phyloP scores from a whole-genome alignment of 2,797 vertebrate genomes.

The Brotogeris chrysoptera region DNA sequence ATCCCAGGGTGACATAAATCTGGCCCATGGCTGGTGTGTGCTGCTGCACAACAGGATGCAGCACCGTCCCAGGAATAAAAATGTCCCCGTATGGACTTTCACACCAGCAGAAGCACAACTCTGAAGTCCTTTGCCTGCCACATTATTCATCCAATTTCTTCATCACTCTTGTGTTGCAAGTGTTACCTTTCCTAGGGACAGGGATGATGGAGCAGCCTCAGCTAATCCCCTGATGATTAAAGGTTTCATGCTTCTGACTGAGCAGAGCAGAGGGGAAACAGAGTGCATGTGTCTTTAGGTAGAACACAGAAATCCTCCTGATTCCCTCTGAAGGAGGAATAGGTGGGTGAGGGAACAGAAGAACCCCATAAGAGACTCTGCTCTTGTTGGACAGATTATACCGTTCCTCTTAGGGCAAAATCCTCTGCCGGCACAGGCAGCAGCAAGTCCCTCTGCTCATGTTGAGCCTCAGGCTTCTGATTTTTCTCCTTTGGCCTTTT shows the following conservation, averaged over 20 bases:
- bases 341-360: not conserved
- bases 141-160: not conserved
- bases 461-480: not conserved
- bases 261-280: not conserved
- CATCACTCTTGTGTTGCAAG: not conserved
- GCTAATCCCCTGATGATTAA: not conserved
- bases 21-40: not conserved
- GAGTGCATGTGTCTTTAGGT: not conserved
- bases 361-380: not conserved
- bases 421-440: not conserved
- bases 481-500: conserved; percentile 18
- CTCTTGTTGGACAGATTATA: not conserved
- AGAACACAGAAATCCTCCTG: not conserved
- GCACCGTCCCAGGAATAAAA: not conserved
- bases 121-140: not conserved
- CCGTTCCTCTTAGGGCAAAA: not conserved
- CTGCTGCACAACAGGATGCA: not conserved
- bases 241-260: not conserved
- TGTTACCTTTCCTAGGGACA: not conserved
- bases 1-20: rapidly evolving
- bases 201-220: not conserved
- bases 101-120: not conserved
- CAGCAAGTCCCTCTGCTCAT: not conserved
- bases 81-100: not conserved
- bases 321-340: not conserved